Evolutionary conservation across 2,888 invertebrate genomes (phyloP).

Genomic region (Macrophya alboannulata): DNA sequence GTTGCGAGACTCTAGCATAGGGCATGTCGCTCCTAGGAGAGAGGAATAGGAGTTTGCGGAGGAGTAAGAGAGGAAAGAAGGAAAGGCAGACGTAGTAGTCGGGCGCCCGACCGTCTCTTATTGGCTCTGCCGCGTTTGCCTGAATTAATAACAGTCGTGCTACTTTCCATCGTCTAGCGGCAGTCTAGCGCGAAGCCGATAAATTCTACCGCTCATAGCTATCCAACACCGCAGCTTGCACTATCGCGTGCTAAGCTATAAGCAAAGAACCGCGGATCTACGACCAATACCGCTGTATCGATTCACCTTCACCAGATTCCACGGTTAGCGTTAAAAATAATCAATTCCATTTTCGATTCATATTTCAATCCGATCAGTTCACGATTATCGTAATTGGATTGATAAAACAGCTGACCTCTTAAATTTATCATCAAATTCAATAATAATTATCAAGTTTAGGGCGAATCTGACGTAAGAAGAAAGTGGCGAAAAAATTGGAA

Average conservation of each 20-base stretch:
- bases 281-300: background rate
- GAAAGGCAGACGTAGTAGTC: constrained; percentile 20
- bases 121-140: constrained; percentile 54
- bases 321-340: background rate
- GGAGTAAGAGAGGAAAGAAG: constrained; percentile 42
- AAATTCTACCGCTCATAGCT: constrained; percentile 39
- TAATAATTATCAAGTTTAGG: background rate
- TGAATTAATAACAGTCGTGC: constrained; percentile 56
- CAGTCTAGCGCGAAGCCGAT: constrained; percentile 55
- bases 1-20: constrained; percentile 24
- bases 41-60: background rate
- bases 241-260: constrained; percentile 44
- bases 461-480: background rate
- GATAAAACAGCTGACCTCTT: no score
- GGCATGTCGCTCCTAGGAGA: constrained; percentile 9
- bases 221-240: constrained; percentile 32
- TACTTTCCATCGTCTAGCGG: constrained; percentile 56
- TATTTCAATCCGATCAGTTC: background rate
- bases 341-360: background rate
- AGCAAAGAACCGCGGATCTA: constrained; percentile 20
- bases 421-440: no score
- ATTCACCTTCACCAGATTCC: background rate
- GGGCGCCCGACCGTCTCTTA: constrained; percentile 56
- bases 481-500: background rate
- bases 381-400: background rate